Evolutionary conservation across 2,888 invertebrate species (phyloP), one percentile per base, ranked within the genome.

Genomic region (Dioctria linearis): DNA sequence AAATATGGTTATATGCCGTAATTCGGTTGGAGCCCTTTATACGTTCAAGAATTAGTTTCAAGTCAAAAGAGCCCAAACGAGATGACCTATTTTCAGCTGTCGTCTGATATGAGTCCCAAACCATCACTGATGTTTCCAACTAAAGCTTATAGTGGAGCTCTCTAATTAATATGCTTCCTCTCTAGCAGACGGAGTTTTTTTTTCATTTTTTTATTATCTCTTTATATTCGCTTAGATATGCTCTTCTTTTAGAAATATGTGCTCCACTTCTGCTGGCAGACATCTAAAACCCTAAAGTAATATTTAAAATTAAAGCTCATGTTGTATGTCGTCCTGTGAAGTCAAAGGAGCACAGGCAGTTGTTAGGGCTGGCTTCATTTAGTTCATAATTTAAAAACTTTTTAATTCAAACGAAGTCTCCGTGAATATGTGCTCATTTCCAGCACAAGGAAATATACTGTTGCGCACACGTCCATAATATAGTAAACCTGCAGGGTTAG

Each of bases 331-430:
- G 9, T 8, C 9, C 39, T 51, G 51, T n/a, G 5, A 46, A 25
- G 51, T 39, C 71, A 51, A 49, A 25, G 54, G 5, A 39, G 54
- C 71, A 6, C 40, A 39, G 51, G n/a, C 40, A 39, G 51, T 71
- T 71, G 71, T 51, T 54, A 54, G 71, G 71, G 46, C 71, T 54
- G 71, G 71, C 39, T 71, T 71, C 71, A 71, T 71, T 71, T 71
- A 71, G 71, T n/a, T 51, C 71, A 71, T 71, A 71, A 71, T 71
- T 71, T 71, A 25, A 71, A 71, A 71, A 71, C 71, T 71, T 71
- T 25, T 71, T 71, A 71, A 71, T 71, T 71, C 71, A 71, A 71
- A 71, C 71, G 54, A 51, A 71, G 51, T 71, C 13, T 46, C 71
- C 40, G 51, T 71, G 71, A 71, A 71, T 71, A 54, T 71, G 71